These are phyloP conservation scores for Leptopilina clavipes DNA, from an alignment of 1,140 invertebrate species.

Conservation along the genomic window DNA sequence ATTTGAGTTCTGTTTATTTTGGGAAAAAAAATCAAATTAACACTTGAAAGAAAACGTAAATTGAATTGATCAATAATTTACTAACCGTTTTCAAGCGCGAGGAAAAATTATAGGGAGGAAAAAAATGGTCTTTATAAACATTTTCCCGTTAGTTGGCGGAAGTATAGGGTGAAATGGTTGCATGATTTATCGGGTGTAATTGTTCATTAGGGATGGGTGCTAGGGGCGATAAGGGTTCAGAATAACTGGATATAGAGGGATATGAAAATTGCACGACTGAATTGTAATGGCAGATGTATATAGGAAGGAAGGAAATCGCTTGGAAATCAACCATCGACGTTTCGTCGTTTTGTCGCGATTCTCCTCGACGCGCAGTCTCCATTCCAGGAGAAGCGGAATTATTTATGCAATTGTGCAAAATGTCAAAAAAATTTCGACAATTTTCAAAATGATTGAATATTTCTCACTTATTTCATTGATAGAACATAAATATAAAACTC, in stretches of 20 bases:
- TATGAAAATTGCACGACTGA: constrained; percentile 27
- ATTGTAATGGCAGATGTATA: constrained; percentile 5
- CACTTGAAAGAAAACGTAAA: not conserved
- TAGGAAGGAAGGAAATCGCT: constrained; percentile 32
- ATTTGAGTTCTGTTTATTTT: too few species aligned
- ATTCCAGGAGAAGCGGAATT: too few species aligned
- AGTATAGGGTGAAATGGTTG: constrained; percentile 22
- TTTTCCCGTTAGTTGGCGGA: not conserved
- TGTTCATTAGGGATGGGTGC: constrained; percentile 29
- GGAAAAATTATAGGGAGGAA: not conserved
- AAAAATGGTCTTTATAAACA: not conserved
- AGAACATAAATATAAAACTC: too few species aligned
- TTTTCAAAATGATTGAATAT: too few species aligned
- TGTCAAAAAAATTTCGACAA: too few species aligned
- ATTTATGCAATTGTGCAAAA: too few species aligned
- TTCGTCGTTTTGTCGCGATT: not conserved
- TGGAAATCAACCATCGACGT: constrained; percentile 18
- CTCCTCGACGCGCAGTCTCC: not conserved
- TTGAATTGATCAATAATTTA: not conserved
- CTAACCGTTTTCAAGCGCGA: not conserved
- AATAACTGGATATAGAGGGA: constrained; percentile 33
- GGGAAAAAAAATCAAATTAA: too few species aligned
- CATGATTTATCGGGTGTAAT: constrained; percentile 32
- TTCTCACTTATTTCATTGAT: too few species aligned
- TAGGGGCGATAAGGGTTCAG: constrained; percentile 21